Evolutionary conservation across 1,140 invertebrate species (phyloP).

Genomic region (Drosophila leontia): DNA sequence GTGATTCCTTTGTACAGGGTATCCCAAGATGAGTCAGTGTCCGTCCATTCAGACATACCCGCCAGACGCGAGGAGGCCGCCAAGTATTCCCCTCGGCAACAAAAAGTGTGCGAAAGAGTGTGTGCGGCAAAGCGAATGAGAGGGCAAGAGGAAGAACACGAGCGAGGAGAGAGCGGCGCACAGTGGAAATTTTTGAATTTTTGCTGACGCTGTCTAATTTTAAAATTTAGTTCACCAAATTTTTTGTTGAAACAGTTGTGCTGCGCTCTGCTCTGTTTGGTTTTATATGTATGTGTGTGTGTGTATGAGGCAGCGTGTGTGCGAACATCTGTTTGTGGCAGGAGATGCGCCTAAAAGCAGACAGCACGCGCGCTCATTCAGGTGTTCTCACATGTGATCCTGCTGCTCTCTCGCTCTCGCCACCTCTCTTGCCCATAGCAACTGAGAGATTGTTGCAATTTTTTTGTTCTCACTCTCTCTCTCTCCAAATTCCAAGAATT

Average conservation of each 20-base stretch:
- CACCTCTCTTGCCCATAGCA: slow-evolving; percentile 11
- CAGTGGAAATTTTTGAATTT: slow-evolving; percentile 56
- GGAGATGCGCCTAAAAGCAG: slow-evolving; percentile 13
- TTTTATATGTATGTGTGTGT: not conserved
- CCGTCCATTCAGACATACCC: slow-evolving; percentile 32
- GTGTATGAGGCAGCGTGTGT: not conserved
- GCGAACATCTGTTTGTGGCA: slow-evolving; percentile 28
- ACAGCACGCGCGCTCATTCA: not conserved
- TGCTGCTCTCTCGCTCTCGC: not conserved
- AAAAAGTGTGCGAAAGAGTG: slow-evolving; percentile 18
- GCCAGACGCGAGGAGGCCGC: not conserved
- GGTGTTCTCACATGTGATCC: slow-evolving; percentile 27
- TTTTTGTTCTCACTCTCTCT: not conserved
- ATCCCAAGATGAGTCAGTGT: slow-evolving; percentile 34
- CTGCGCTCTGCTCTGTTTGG: not conserved
- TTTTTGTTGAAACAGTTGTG: slow-evolving; percentile 67
- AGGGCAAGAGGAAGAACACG: slow-evolving; percentile 13
- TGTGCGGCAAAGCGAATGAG: slow-evolving; percentile 1
- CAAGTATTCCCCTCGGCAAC: slow-evolving; percentile 35
- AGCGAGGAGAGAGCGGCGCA: slow-evolving; percentile 27
- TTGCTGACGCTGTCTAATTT: slow-evolving; percentile 58
- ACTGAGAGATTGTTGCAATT: not conserved
- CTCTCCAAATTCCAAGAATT: not conserved
- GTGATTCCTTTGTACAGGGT: slow-evolving; percentile 45
- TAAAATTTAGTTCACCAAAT: slow-evolving; percentile 46